These are phyloP conservation scores for Scarus forsteni DNA, from an alignment of 2,797 vertebrate species.

Conservation along the genomic window DNA sequence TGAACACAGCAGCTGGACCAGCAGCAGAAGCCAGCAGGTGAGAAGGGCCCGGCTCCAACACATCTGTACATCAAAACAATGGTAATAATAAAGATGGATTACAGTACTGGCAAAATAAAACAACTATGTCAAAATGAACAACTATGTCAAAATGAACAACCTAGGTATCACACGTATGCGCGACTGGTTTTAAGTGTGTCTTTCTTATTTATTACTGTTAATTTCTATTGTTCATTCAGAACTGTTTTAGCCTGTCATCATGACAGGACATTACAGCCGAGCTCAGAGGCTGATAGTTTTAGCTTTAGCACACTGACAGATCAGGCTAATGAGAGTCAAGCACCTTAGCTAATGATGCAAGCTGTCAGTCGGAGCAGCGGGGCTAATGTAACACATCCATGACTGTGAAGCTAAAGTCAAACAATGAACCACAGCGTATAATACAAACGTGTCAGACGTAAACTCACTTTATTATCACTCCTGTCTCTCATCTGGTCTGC, in stretches of 20 bases:
- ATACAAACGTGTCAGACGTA: not conserved
- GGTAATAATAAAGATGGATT: not conserved
- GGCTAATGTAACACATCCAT: not conserved
- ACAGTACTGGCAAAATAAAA: not conserved
- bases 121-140: not conserved
- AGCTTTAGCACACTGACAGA: slow-evolving; percentile 67
- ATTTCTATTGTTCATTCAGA: too few species aligned
- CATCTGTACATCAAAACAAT: slow-evolving; percentile 84
- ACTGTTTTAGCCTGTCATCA: not conserved
- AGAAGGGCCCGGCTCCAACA: slow-evolving; percentile 76
- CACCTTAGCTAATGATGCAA: not conserved
- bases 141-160: not conserved
- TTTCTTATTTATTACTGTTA: slow-evolving; percentile 1
- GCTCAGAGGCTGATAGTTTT: slow-evolving; percentile 48
- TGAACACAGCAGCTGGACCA: slow-evolving; percentile 80
- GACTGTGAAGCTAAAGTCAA: not conserved
- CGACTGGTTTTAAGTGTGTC: too few species aligned
- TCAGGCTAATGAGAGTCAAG: slow-evolving; percentile 31
- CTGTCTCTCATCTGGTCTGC: slow-evolving; percentile 33
- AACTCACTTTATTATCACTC: slow-evolving; percentile 67
- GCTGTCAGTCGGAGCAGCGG: not conserved
- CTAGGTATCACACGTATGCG: too few species aligned
- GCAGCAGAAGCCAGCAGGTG: slow-evolving; percentile 80
- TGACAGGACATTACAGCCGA: slow-evolving; percentile 19
- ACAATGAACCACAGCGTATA: not conserved